These are phyloP conservation scores for Xerus inauris DNA, from an alignment of 2,113 vertebrate species.

Conservation along the genomic window DNA sequence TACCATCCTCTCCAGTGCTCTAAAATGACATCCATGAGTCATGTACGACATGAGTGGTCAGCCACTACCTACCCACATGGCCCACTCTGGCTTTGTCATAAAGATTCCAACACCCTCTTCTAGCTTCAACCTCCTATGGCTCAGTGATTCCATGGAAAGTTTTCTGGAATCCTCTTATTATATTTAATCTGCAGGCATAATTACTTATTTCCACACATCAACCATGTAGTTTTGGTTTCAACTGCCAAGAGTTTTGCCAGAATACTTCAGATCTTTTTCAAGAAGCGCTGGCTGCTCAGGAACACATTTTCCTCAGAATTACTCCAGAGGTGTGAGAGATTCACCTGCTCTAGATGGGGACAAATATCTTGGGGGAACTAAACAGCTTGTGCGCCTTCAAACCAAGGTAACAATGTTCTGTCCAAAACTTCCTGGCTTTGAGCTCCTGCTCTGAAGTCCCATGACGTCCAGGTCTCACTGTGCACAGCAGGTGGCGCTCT, in stretches of 20 bases:
- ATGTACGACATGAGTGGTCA: too few species aligned
- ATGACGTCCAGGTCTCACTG: fast-evolving
- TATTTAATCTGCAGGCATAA: not conserved
- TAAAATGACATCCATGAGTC: not conserved
- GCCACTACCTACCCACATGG: too few species aligned
- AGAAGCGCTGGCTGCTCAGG: not conserved
- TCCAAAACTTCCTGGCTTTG: not conserved
- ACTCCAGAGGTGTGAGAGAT: not conserved
- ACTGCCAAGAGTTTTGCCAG: not conserved
- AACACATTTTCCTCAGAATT: not conserved
- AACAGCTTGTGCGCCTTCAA: not conserved
- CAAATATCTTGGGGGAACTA: not conserved
- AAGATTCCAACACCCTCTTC: not conserved
- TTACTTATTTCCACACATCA: not conserved
- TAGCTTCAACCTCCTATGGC: not conserved
- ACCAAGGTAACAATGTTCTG: not conserved
- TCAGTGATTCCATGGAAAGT: not conserved
- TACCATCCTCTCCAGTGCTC: not conserved
- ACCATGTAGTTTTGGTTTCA: not conserved
- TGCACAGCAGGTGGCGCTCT: slow-evolving; percentile 84
- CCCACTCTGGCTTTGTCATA: not conserved
- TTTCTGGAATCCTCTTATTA: not conserved
- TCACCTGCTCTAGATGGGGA: not conserved
- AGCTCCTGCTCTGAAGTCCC: not conserved
- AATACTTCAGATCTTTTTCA: not conserved